Evolutionary conservation across 2,888 invertebrate species (phyloP).

Genomic region (Dryococelus australis): DNA sequence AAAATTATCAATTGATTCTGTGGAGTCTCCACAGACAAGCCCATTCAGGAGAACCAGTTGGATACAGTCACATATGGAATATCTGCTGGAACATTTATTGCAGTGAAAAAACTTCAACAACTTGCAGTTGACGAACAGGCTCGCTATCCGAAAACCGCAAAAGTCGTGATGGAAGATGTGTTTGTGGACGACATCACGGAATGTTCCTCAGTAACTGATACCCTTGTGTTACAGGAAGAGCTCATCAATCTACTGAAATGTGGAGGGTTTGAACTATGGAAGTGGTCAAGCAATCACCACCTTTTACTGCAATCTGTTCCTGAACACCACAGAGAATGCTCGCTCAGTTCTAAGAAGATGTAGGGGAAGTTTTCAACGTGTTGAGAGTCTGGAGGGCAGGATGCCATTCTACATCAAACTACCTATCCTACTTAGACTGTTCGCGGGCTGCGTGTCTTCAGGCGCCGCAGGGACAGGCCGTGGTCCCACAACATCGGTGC

Average conservation of each 20-base stretch:
- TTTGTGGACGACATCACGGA: neutral
- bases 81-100: neutral
- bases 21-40: neutral
- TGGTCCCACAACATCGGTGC: too few species aligned
- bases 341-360: constrained; percentile 18
- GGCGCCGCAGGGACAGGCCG: too few species aligned
- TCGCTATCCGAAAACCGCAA: neutral
- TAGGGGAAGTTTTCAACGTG: neutral
- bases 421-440: too few species aligned
- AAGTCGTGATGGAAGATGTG: neutral
- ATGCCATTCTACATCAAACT: too few species aligned
- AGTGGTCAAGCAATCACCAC: neutral
- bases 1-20: neutral
- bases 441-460: too few species aligned
- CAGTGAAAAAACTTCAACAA: neutral
- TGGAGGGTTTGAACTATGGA: neutral
- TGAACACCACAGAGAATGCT: neutral
- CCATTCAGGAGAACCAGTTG: neutral
- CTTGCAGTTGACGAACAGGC: neutral
- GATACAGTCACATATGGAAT: constrained; percentile 8
- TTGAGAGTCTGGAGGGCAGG: too few species aligned
- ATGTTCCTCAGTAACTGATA: neutral
- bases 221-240: neutral
- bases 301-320: neutral
- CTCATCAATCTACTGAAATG: neutral